phyloP scores from a whole-genome alignment of 1,140 invertebrate species.

The Metaphire vulgaris region DNA sequence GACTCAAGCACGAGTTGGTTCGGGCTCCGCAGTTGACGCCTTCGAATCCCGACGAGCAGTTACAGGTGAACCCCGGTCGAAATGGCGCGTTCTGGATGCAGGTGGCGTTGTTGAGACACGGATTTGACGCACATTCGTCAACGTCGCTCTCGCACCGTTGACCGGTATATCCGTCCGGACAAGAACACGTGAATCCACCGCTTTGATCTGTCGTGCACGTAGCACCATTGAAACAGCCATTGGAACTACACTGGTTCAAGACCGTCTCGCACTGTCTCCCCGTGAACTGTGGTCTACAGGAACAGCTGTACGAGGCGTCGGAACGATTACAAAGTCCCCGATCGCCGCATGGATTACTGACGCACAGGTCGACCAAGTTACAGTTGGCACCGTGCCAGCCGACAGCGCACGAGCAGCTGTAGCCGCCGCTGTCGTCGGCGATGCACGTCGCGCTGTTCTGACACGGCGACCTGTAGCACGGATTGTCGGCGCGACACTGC shows the following conservation, averaged over 20 bases:
- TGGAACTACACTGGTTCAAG: background rate
- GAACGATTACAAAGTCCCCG: background rate
- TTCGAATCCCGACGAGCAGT: constrained; percentile 28
- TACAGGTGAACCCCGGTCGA: constrained; percentile 30
- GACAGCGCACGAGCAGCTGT: background rate
- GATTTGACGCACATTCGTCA: constrained; percentile 62
- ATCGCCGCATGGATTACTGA: background rate
- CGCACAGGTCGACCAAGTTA: background rate
- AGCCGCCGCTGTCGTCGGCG: background rate
- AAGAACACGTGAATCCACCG: constrained; percentile 57
- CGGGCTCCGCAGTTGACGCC: constrained; percentile 30
- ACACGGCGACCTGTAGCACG: background rate
- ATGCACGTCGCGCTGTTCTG: background rate
- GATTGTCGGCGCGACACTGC: background rate
- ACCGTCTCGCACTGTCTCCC: background rate
- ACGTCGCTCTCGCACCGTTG: constrained; percentile 62
- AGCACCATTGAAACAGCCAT: background rate
- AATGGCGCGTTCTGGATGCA: constrained; percentile 56
- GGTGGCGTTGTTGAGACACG: constrained; percentile 76
- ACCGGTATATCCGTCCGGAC: constrained; percentile 70
- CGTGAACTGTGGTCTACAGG: background rate
- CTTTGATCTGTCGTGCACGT: background rate
- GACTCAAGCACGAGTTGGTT: constrained; percentile 56
- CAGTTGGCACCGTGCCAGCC: background rate
- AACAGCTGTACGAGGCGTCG: background rate